Conservation (phyloP, 1,140 invertebrate genomes). For the Trichonephila inaurata region DNA sequence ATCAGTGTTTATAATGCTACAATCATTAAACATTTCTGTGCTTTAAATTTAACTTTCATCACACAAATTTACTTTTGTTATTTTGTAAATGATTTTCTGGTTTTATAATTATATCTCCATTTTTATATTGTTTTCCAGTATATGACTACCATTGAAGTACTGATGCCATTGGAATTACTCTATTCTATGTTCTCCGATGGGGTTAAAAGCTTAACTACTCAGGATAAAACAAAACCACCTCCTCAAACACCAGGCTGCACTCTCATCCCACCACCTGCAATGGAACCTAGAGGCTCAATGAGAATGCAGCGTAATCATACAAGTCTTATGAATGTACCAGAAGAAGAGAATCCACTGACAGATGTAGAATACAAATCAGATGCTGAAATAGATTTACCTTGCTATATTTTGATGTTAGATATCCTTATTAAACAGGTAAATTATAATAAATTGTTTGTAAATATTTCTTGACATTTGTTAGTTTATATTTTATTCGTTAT, state of each 20-base stretch:
- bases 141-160: constrained; percentile 92
- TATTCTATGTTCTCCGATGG: constrained; percentile 94
- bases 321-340: constrained; percentile 65
- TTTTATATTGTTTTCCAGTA: constrained; percentile 82
- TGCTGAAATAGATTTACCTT: constrained; percentile 86
- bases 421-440: constrained; percentile 94
- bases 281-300: constrained; percentile 1
- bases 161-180: constrained; percentile 90
- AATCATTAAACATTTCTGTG: no score
- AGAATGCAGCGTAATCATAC: constrained; percentile 4
- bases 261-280: constrained; percentile 57
- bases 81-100: no score
- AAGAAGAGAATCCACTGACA: constrained; percentile 50
- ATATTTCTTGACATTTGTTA: no score
- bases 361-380: constrained; percentile 69
- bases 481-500: no score
- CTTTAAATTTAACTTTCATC: no score
- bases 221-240: constrained; percentile 16
- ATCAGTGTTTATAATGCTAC: no score
- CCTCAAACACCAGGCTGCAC: background rate
- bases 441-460: no score
- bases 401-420: constrained; percentile 98
- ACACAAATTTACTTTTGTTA: no score
- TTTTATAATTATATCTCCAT: no score
- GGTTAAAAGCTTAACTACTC: constrained; percentile 81